phyloP scores from a whole-genome alignment of 2,113 vertebrate genomes.

The Heterotilapia buettikoferi region DNA sequence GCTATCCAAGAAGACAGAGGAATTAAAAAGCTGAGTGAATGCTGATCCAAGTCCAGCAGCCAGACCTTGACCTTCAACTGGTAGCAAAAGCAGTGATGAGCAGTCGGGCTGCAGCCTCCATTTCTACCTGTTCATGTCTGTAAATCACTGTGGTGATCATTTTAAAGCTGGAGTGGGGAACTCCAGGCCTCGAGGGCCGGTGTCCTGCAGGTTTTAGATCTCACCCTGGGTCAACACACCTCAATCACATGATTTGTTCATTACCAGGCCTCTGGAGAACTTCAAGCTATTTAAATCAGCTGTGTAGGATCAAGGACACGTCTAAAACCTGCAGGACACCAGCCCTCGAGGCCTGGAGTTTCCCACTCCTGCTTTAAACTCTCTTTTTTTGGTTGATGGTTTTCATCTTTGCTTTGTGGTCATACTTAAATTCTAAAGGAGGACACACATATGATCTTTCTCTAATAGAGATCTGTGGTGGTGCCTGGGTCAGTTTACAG shows the following conservation, averaged over 20 bases:
- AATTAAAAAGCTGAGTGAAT: neutral
- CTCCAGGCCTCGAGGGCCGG: neutral
- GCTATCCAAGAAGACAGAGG: neutral
- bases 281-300: neutral
- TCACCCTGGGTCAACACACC: neutral
- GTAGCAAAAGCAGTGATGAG: neutral
- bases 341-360: neutral
- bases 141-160: neutral
- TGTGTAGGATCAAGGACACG: neutral
- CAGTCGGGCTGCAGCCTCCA: neutral
- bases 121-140: neutral
- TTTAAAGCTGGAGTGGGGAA: neutral
- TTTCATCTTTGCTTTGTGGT: neutral
- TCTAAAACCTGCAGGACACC: neutral
- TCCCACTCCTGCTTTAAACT: rapidly evolving
- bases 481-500: neutral
- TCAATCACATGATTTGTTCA: neutral
- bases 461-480: neutral
- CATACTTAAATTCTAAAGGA: rapidly evolving
- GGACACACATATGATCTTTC: neutral
- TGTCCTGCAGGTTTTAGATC: rapidly evolving
- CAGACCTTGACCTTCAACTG: neutral
- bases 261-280: rapidly evolving
- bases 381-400: rapidly evolving
- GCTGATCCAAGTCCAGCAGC: neutral